phyloP scores from a whole-genome alignment of 2,113 vertebrate genomes.

The Cyprinodon variegatus region DNA sequence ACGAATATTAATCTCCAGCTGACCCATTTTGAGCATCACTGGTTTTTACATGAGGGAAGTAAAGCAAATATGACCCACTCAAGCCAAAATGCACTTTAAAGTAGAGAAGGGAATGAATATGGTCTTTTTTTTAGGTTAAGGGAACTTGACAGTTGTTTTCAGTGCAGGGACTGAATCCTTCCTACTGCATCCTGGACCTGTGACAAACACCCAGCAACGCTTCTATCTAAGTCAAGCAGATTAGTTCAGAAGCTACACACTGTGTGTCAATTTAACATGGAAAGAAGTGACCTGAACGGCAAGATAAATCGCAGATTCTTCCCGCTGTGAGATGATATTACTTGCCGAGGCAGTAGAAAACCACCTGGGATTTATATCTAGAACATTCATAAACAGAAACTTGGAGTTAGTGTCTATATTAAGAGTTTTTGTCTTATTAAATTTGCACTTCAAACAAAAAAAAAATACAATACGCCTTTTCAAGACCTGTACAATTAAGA shows the following conservation, averaged over 20 bases:
- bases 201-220: not conserved
- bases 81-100: slow-evolving; percentile 31
- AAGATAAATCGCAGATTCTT: slow-evolving; percentile 1
- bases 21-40: slow-evolving; percentile 42
- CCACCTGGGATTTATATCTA: slow-evolving; percentile 2
- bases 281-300: not conserved
- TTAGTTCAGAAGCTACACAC: not conserved
- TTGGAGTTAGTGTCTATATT: slow-evolving; percentile 22
- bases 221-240: not conserved
- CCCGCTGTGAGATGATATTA: not conserved
- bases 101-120: slow-evolving; percentile 7
- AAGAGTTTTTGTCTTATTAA: slow-evolving; percentile 4
- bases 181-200: not conserved
- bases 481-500: slow-evolving; percentile 27
- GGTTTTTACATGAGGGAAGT: slow-evolving; percentile 23
- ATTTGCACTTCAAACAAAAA: slow-evolving; percentile 33
- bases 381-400: slow-evolving; percentile 21
- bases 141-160: slow-evolving; percentile 11
- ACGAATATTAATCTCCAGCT: slow-evolving; percentile 42
- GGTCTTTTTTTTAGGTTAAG: not conserved
- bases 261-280: too few relatives aligned
- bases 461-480: slow-evolving; percentile 31
- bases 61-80: slow-evolving; percentile 29
- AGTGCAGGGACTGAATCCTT: not conserved
- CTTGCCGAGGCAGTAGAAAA: not conserved